Evolutionary conservation across 2,888 invertebrate species (phyloP).

Genomic region (Meliscaeva auricollis): DNA sequence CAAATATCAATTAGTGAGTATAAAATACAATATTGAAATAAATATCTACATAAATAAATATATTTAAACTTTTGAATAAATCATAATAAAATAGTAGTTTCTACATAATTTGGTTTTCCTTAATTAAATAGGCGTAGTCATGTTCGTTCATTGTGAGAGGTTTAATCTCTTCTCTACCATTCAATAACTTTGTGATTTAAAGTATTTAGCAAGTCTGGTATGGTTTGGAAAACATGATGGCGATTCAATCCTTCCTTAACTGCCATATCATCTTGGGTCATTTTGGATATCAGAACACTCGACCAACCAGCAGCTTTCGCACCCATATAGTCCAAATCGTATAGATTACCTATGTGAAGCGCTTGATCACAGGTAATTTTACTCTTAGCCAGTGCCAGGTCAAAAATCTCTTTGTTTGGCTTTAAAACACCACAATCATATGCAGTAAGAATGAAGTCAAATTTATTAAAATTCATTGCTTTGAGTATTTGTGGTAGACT

Average conservation of each 20-base stretch:
- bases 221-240: constrained; percentile 77
- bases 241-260: constrained; percentile 40
- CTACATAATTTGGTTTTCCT: not conserved
- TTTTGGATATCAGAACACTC: constrained; percentile 78
- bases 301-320: constrained; percentile 87
- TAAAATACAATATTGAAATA: not conserved
- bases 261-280: constrained; percentile 46
- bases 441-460: constrained; percentile 91
- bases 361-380: constrained; percentile 86
- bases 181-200: constrained; percentile 78
- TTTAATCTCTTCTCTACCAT: constrained; percentile 78
- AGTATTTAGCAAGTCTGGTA: constrained; percentile 78
- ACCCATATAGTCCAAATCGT: constrained; percentile 90
- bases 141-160: not conserved
- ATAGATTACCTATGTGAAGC: constrained; percentile 93
- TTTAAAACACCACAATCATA: constrained; percentile 87
- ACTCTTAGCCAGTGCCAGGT: constrained; percentile 85
- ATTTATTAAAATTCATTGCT: constrained; percentile 86
- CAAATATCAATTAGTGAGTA: not conserved
- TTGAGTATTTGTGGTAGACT: constrained; percentile 88
- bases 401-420: constrained; percentile 80
- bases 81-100: constrained; percentile 18
- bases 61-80: constrained; percentile 46
- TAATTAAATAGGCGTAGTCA: not conserved
- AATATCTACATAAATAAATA: constrained; percentile 10